A percentile compares a stretch with the other conserved stretches of the same genome.
phyloP scores from a whole-genome alignment of 2,888 invertebrate genomes.

The Pasiphila rectangulata region DNA sequence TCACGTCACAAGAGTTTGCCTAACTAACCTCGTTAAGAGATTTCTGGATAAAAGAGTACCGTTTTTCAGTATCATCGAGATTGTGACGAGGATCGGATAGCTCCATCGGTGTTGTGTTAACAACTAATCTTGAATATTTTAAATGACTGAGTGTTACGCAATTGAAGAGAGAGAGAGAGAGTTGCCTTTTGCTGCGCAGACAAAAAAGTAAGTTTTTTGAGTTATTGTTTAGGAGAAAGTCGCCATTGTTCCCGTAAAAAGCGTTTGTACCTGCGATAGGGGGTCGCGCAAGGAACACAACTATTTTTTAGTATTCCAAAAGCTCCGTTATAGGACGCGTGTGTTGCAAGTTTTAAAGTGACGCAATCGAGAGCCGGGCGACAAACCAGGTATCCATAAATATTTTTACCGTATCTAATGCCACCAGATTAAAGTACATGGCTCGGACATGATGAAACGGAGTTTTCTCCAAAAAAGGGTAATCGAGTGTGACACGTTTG shows the following conservation, averaged over 20 bases:
- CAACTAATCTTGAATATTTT: constrained; percentile 40
- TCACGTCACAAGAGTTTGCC: constrained; percentile 79
- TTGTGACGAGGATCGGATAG: constrained; percentile 76
- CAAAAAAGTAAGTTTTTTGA: constrained; percentile 63
- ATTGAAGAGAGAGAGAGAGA: constrained; percentile 71
- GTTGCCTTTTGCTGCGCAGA: constrained; percentile 56
- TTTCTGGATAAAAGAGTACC: constrained; percentile 79
- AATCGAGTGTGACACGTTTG: constrained; percentile 62
- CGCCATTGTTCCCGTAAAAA: constrained; percentile 60
- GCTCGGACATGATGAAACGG: constrained; percentile 54
- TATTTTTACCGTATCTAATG: constrained; percentile 43
- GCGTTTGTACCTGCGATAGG: constrained; percentile 60
- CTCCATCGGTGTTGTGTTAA: constrained; percentile 58
- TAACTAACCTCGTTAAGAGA: constrained; percentile 80
- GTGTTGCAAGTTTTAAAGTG: constrained; percentile 38
- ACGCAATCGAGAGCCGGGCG: constrained; percentile 20
- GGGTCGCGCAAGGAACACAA: constrained; percentile 50
- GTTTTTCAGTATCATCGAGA: constrained; percentile 79
- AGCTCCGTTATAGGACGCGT: constrained; percentile 58
- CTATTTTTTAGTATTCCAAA: constrained; percentile 67
- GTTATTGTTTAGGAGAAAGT: constrained; percentile 71
- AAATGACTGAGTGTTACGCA: constrained; percentile 45
- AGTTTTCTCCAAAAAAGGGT: constrained; percentile 62
- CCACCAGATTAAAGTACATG: constrained; percentile 52
- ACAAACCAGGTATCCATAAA: constrained; percentile 41